Evolutionary conservation across 2,113 vertebrate genomes (phyloP).

Genomic region (Castor canadensis): DNA sequence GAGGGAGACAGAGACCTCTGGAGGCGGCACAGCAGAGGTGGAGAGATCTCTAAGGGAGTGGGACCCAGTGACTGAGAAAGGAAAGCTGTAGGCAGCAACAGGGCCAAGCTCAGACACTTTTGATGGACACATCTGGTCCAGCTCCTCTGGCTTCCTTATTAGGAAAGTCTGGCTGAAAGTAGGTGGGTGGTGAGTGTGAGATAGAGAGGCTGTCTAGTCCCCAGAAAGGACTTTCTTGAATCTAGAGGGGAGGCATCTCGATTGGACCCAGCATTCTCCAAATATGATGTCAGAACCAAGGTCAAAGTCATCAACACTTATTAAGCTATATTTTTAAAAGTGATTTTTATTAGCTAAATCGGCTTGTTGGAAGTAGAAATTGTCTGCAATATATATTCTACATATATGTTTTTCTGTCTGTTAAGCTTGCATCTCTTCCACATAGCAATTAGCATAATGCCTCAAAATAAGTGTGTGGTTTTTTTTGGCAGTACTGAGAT

Average conservation of each 20-base stretch:
- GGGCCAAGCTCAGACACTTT: background rate
- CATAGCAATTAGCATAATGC: background rate
- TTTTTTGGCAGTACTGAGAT: background rate
- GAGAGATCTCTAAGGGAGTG: background rate
- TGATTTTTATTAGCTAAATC: background rate
- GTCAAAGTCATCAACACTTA: background rate
- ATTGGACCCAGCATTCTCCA: background rate
- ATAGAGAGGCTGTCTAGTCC: background rate
- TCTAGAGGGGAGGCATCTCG: background rate
- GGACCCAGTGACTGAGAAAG: background rate
- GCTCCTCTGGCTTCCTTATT: background rate
- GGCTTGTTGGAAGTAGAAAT: constrained; percentile 22
- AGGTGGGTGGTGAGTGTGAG: background rate
- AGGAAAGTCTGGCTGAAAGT: background rate
- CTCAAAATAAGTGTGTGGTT: background rate
- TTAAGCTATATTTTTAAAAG: background rate
- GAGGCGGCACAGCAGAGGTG: background rate
- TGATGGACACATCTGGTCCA: background rate
- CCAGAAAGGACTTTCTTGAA: background rate
- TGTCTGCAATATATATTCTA: background rate
- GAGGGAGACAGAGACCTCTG: background rate
- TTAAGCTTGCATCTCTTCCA: background rate
- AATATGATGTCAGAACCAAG: background rate
- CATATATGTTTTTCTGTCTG: background rate
- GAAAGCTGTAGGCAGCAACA: background rate